A percentile compares a stretch with the other conserved stretches of the same genome.
These are phyloP conservation scores for Etheostoma spectabile DNA, from an alignment of 2,113 vertebrate species.

Conservation along the genomic window DNA sequence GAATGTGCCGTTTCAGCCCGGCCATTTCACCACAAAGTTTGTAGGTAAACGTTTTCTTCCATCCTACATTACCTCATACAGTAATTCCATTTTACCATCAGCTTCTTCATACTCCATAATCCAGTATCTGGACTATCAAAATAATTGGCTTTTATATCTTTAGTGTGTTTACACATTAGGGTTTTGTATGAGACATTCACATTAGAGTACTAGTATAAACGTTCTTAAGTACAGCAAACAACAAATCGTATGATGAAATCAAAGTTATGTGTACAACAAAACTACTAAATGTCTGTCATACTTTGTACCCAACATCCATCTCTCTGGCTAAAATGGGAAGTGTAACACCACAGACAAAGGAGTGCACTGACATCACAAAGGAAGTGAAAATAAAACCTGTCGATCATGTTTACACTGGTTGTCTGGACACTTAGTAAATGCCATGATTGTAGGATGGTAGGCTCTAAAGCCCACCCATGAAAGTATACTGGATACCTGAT, in stretches of 20 bases:
- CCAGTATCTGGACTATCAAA: neutral
- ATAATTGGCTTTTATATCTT: neutral
- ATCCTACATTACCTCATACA: neutral
- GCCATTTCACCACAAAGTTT: neutral
- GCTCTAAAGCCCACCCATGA: neutral
- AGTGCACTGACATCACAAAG: slow-evolving; percentile 20
- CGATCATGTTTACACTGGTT: slow-evolving; percentile 1
- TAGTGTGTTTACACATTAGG: neutral
- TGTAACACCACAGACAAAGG: slow-evolving; percentile 27
- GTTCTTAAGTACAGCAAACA: neutral
- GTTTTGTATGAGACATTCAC: neutral
- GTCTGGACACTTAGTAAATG: slow-evolving; percentile 22
- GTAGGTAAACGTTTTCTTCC: neutral
- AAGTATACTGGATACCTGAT: neutral
- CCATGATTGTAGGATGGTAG: neutral
- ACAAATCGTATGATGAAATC: neutral
- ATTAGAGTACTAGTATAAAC: neutral
- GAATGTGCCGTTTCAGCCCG: slow-evolving; percentile 17
- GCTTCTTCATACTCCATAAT: neutral
- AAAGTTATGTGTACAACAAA: slow-evolving; percentile 3
- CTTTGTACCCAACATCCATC: neutral
- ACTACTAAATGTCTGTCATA: neutral
- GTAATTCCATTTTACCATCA: neutral
- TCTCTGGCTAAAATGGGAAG: slow-evolving; percentile 53
- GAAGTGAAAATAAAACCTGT: slow-evolving; percentile 68